Conservation (phyloP, 2,888 invertebrate species). For the Anticlea derivata region DNA sequence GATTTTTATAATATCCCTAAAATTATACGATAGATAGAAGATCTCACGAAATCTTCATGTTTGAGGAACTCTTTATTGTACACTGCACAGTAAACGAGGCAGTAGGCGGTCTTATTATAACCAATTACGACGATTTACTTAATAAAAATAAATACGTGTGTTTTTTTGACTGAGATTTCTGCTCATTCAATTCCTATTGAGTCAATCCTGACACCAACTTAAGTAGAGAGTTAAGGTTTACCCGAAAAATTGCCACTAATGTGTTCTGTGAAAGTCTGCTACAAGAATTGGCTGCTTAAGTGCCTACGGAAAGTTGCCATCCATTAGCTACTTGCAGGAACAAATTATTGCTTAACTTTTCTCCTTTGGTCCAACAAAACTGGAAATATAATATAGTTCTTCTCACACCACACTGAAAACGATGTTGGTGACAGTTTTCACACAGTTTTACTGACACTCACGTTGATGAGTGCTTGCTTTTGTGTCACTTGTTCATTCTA, state of each 20-base stretch:
- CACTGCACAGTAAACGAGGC: no score
- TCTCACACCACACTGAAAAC: neutral
- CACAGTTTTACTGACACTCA: no score
- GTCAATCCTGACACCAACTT: slow-evolving; percentile 60
- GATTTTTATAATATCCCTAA: no score
- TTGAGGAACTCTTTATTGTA: no score
- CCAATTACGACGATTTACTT: no score
- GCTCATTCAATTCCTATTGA: slow-evolving; percentile 72
- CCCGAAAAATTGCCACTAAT: slow-evolving; percentile 73
- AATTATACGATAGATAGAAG: no score
- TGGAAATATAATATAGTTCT: neutral
- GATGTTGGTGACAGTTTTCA: neutral
- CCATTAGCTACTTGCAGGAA: slow-evolving; percentile 77
- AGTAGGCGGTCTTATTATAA: no score
- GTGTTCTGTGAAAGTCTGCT: slow-evolving; percentile 76
- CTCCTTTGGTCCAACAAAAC: slow-evolving; percentile 56
- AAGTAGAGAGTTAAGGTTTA: slow-evolving; percentile 79
- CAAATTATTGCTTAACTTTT: slow-evolving; percentile 78
- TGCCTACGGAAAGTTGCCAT: slow-evolving; percentile 75
- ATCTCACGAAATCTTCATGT: no score
- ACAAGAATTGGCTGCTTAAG: slow-evolving; percentile 76
- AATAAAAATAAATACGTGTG: no score
- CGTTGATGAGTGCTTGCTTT: no score
- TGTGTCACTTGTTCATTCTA: no score
- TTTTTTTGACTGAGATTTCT: neutral